A percentile compares a stretch with the other conserved stretches of the same genome.
These are phyloP conservation scores for Empis livida DNA, from an alignment of 2,888 invertebrate species.

Conservation along the genomic window DNA sequence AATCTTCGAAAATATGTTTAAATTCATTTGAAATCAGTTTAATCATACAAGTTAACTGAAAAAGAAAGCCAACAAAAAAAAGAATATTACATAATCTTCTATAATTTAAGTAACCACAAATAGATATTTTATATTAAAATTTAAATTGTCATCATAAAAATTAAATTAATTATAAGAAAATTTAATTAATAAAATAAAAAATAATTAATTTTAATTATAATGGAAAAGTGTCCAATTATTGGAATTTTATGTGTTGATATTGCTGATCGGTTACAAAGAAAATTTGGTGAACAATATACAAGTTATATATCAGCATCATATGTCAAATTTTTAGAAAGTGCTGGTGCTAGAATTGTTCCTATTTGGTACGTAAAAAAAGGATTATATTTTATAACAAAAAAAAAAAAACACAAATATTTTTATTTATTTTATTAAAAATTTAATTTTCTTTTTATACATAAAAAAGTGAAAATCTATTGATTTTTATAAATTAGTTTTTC, in stretches of 20 bases:
- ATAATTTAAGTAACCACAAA: too few relatives aligned
- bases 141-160: too few relatives aligned
- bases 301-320: constrained; percentile 76
- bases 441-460: too few relatives aligned
- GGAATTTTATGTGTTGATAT: constrained; percentile 63
- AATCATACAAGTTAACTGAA: neutral
- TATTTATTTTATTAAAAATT: too few relatives aligned
- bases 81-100: too few relatives aligned
- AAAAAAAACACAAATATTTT: too few relatives aligned
- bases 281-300: constrained; percentile 41
- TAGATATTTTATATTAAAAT: too few relatives aligned
- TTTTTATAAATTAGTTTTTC: constrained; percentile 40
- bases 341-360: constrained; percentile 71
- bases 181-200: neutral
- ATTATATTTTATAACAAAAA: too few relatives aligned
- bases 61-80: neutral
- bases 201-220: constrained; percentile 4
- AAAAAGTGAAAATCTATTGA: constrained; percentile 24
- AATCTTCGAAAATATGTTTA: too few relatives aligned
- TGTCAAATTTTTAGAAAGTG: constrained; percentile 71
- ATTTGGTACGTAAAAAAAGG: constrained; percentile 47
- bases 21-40: neutral
- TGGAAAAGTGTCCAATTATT: constrained; percentile 39
- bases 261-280: constrained; percentile 38
- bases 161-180: too few relatives aligned